Conservation (phyloP, 1,140 invertebrate species). For the Drosophila orena region DNA sequence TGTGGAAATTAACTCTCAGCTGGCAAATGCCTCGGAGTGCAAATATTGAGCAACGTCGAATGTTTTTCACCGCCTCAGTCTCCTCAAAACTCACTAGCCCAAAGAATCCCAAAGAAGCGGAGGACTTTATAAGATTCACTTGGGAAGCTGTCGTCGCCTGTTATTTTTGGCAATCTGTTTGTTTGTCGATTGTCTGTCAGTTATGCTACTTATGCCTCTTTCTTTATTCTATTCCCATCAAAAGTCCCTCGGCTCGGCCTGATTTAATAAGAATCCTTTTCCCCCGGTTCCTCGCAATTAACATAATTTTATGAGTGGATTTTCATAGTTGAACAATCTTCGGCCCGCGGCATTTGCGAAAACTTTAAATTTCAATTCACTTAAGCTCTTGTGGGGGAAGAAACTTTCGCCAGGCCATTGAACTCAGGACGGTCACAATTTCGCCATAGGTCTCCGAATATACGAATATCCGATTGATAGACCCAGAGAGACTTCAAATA, state of each 20-base stretch:
- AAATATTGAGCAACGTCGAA: conserved; percentile 66
- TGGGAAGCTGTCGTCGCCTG: conserved; percentile 36
- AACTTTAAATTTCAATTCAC: conserved; percentile 62
- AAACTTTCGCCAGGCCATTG: conserved; percentile 66
- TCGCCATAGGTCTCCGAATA: conserved; percentile 15
- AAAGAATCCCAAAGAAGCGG: not conserved
- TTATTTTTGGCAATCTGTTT: conserved; percentile 78
- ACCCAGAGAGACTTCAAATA: conserved; percentile 40
- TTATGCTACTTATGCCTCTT: conserved; percentile 69
- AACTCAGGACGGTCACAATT: conserved; percentile 58
- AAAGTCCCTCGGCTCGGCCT: conserved; percentile 13
- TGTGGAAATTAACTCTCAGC: conserved; percentile 67
- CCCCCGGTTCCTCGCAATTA: conserved; percentile 49
- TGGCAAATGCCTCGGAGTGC: conserved; percentile 70
- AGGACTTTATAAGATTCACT: conserved; percentile 50
- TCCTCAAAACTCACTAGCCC: not conserved
- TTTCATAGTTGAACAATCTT: conserved; percentile 63
- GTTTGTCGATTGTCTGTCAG: conserved; percentile 79
- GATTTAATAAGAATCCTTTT: conserved; percentile 74
- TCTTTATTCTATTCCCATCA: not conserved
- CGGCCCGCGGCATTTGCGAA: conserved; percentile 30
- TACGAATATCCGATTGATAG: conserved; percentile 1
- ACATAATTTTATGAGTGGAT: conserved; percentile 73
- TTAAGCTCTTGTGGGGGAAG: conserved; percentile 15
- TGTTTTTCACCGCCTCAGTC: conserved; percentile 24